These are phyloP conservation scores for Sanderia malayensis DNA, from an alignment of 30 jellyfish, hydroid and myxozoan genomes.

Conservation along the genomic window DNA sequence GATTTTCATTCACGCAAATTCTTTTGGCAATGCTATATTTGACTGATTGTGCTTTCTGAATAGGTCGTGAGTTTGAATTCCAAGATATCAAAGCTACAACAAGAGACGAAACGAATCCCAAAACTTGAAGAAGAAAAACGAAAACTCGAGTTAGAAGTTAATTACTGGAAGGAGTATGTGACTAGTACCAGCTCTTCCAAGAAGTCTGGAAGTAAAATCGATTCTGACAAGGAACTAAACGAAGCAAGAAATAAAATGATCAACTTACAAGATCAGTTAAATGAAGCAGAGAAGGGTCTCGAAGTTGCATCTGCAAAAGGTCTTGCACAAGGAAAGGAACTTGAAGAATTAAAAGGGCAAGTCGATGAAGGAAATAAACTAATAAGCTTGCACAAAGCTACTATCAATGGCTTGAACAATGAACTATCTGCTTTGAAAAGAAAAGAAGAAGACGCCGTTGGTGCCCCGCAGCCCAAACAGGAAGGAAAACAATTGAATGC, in stretches of 20 bases:
- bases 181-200: slow-evolving; percentile 71
- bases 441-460: slow-evolving; percentile 2
- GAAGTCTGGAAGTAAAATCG: slow-evolving; percentile 67
- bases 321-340: slow-evolving; percentile 56
- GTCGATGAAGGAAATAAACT: slow-evolving; percentile 74
- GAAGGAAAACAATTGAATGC: slow-evolving; percentile 25
- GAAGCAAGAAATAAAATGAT: slow-evolving; percentile 65
- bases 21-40: too few species aligned
- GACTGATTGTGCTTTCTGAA: too few species aligned
- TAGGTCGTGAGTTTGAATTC: slow-evolving; percentile 75
- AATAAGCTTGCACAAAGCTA: slow-evolving; percentile 84
- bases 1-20: too few species aligned
- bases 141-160: slow-evolving; percentile 92
- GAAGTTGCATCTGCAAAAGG: slow-evolving; percentile 36
- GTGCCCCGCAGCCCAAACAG: slow-evolving; percentile 32
- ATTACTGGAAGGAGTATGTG: slow-evolving; percentile 98
- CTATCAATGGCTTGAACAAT: slow-evolving; percentile 44
- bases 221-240: slow-evolving; percentile 67
- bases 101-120: slow-evolving; percentile 66
- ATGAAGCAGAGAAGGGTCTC: slow-evolving; percentile 72
- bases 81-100: slow-evolving; percentile 66
- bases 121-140: slow-evolving; percentile 84
- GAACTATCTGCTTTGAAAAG: slow-evolving; percentile 46
- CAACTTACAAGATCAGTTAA: slow-evolving; percentile 76
- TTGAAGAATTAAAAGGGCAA: slow-evolving; percentile 55